phyloP scores from a whole-genome alignment of 2,888 invertebrate genomes.

The Hypercompe scribonia region DNA sequence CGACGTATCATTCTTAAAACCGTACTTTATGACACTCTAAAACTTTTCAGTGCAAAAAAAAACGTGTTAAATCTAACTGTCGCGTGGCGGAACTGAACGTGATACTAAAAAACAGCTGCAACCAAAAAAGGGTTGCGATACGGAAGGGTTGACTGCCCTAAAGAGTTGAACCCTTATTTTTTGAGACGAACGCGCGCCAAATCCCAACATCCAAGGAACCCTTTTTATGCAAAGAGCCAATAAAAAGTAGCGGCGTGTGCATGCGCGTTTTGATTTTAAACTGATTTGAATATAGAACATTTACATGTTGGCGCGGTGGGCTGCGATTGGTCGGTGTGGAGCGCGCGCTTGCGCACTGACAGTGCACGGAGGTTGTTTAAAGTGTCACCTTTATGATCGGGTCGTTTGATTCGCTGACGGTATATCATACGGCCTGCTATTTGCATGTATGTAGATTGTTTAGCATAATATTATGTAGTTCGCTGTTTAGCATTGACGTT shows the following conservation, averaged over 20 bases:
- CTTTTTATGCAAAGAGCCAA: constrained; percentile 80
- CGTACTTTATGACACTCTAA: constrained; percentile 22
- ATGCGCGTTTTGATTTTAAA: constrained; percentile 85
- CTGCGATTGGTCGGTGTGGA: constrained; percentile 75
- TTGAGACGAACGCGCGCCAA: constrained; percentile 55
- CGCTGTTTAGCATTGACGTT: not conserved
- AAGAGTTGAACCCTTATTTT: constrained; percentile 59
- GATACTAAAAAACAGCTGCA: constrained; percentile 78
- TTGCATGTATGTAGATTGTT: constrained; percentile 37
- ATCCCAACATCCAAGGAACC: constrained; percentile 53
- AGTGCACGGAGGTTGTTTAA: constrained; percentile 74
- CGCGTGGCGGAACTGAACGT: constrained; percentile 71
- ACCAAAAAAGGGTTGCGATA: constrained; percentile 12
- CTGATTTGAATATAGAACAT: constrained; percentile 84
- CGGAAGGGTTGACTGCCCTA: constrained; percentile 65
- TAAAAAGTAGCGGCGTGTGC: constrained; percentile 81
- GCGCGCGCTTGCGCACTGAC: constrained; percentile 59
- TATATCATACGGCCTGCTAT: constrained; percentile 35
- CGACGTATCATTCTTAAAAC: constrained; percentile 8
- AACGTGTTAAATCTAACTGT: constrained; percentile 64
- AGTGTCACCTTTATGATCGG: constrained; percentile 66
- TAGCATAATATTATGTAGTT: not conserved
- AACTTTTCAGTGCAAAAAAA: constrained; percentile 54
- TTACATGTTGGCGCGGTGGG: constrained; percentile 73
- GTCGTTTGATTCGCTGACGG: constrained; percentile 73